Evolutionary conservation across 2,113 vertebrate genomes (phyloP), one percentile per base, ranked within the genome.

Genomic region (Cranoglanis bouderius): DNA sequence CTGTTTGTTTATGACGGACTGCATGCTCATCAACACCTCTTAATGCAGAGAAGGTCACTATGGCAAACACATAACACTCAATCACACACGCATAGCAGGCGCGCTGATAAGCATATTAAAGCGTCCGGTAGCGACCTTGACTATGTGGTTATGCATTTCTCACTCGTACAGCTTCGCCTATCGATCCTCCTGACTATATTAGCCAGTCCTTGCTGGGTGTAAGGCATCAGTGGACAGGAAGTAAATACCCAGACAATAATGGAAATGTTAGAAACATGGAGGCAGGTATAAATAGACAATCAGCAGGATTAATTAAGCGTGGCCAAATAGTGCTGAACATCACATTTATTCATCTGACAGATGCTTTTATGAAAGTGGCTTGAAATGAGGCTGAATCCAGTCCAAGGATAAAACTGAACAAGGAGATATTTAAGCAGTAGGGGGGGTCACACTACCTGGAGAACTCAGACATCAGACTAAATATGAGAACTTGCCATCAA

Each of bases 11-110:
- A 88, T 70, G 74, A 88, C 87, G 29, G 85, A 77, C 85, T 81
- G 77, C 65, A 70, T 61, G 75, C 90, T 90, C 90, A 90, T 91
- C 90, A 90, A 72, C 87, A 19, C 84, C 84, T 88, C 72, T 67
- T 91, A 91, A 91, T 91, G 84, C 46, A 81, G 84, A 84, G 86
- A 86, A 87, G 90, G 90, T 91, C 90, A 84, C 86, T 55, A 86
- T 80, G 86, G 84, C 77, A 57, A 77, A 70, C 82, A 57, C 88
- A 89, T 89, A 89, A 89, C 88, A 85, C 87, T 84, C 90, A 63
- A 51, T 88, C 88, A 88, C 83, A 87, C 70, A 16, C 26, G n/a
- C 32, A 51, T 84, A 61, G 77, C 67, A 24, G 67, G 59, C 83
- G 12, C 57, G 49, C 35, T 83, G 88, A 91, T 89, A 89, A 91